Evolutionary conservation across 2,888 invertebrate species (phyloP).

Genomic region (Pegoplata infirma): DNA sequence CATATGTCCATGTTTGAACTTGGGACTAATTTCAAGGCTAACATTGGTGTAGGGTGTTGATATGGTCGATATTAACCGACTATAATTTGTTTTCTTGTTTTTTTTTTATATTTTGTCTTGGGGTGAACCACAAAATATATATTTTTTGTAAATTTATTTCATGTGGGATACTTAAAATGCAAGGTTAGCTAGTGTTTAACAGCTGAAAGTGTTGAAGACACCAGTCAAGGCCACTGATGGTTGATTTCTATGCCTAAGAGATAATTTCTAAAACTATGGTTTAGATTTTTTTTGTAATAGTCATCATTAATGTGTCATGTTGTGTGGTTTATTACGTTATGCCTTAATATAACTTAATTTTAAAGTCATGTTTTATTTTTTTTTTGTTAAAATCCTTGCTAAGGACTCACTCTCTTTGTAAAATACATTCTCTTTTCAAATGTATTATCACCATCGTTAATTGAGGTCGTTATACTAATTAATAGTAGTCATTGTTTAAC

Average conservation of each 20-base stretch:
- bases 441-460: constrained; percentile 62
- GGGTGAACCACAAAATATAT: constrained; percentile 22
- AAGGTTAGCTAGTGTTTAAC: constrained; percentile 20
- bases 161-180: neutral
- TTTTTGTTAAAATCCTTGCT: neutral
- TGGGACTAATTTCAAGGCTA: too few species aligned
- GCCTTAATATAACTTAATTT: constrained; percentile 27
- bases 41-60: too few species aligned
- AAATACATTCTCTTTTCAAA: neutral
- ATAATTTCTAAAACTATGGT: neutral
- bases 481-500: constrained; percentile 65
- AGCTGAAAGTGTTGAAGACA: neutral
- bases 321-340: constrained; percentile 60
- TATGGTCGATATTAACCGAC: too few species aligned
- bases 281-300: neutral
- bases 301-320: constrained; percentile 42
- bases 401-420: neutral
- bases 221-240: constrained; percentile 5
- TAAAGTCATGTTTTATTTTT: constrained; percentile 29
- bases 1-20: too few species aligned
- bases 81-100: neutral
- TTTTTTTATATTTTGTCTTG: neutral
- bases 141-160: neutral
- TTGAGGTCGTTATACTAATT: constrained; percentile 73
- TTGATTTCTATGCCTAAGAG: neutral